These are phyloP conservation scores for Ochotona princeps DNA, from an alignment of 2,113 vertebrate genomes.

Conservation along the genomic window DNA sequence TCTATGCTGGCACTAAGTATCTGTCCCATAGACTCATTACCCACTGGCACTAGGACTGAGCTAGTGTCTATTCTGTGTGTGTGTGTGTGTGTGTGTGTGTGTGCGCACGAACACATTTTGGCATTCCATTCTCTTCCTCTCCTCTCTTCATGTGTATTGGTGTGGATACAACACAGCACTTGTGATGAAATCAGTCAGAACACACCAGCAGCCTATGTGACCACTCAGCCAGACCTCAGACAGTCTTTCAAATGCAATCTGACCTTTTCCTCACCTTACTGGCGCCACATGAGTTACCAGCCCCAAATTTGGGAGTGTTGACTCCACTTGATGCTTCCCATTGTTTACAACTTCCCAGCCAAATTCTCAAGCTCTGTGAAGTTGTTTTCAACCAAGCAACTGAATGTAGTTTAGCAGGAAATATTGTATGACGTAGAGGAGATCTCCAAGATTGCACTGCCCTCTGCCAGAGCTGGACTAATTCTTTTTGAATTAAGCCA, in stretches of 20 bases:
- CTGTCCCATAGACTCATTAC: not conserved
- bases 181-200: slow-evolving; percentile 12
- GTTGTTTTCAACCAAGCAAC: slow-evolving; percentile 50
- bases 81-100: too few species aligned
- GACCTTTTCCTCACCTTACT: slow-evolving; percentile 27
- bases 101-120: too few species aligned
- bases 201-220: not conserved
- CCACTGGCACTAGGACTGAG: not conserved
- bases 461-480: not conserved
- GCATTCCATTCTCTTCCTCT: too few species aligned
- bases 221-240: not conserved
- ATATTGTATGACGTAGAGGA: not conserved
- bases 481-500: slow-evolving; percentile 47
- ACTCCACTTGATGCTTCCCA: slow-evolving; percentile 27
- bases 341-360: slow-evolving; percentile 57
- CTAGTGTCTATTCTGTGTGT: too few species aligned
- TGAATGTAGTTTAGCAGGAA: slow-evolving; percentile 62
- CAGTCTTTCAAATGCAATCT: not conserved
- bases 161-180: not conserved
- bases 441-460: not conserved
- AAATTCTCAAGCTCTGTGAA: slow-evolving; percentile 44
- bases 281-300: not conserved
- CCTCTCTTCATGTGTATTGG: not conserved
- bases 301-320: not conserved
- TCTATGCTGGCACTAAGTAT: not conserved